Evolutionary conservation across 2,888 invertebrate species (phyloP), one percentile per base, ranked within the genome.

Genomic region (Yponomeuta evonymella): DNA sequence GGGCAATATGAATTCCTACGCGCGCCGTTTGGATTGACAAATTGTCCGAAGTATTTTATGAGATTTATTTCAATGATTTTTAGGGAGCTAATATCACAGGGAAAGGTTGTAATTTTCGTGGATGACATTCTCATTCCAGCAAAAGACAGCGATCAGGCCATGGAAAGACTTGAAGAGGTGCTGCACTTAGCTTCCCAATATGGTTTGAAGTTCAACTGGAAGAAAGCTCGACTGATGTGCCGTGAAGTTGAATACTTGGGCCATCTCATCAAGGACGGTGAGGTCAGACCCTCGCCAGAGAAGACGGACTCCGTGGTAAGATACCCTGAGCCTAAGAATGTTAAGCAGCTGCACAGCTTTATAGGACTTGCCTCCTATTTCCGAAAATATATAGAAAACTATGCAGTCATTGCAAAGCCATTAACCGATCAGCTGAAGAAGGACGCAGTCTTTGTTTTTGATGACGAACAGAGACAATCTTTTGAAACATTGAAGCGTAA

Each of bases 1-100:
- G 74, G 73, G 1, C 73, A 73, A 62, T 74, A 58, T 67, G 73
- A 73, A 48, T 69, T 69, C 23, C 33, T 69, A 23, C n/a, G 33
- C 11, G 69, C 69, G 29, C 69, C 33, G 5, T 33, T 33, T 51
- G 68, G 67, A 2, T 36, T 67, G 12, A 36, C 12, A 3, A 15
- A 11, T 36, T 33, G 36, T 30, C 67, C 67, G 10, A 67, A 67
- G 36, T 30, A 15, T 67, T 67, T 67, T n/a, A 67, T n/a, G 12
- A 67, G 67, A 36, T 67, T 67, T 10, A 67, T 67, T 36, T 36
- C 67, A 36, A 67, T 67, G 12, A 33, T 67, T 10, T 67, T 33
- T 23, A 30, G 67, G 36, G 67, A 67, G 36, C 67, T 67, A 12
- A 67, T 67, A 36, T 11, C 33, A 68, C 33, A 33, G 33, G 33